These are phyloP conservation scores for Sympetrum striolatum DNA, from an alignment of 2,888 invertebrate species.

Conservation along the genomic window DNA sequence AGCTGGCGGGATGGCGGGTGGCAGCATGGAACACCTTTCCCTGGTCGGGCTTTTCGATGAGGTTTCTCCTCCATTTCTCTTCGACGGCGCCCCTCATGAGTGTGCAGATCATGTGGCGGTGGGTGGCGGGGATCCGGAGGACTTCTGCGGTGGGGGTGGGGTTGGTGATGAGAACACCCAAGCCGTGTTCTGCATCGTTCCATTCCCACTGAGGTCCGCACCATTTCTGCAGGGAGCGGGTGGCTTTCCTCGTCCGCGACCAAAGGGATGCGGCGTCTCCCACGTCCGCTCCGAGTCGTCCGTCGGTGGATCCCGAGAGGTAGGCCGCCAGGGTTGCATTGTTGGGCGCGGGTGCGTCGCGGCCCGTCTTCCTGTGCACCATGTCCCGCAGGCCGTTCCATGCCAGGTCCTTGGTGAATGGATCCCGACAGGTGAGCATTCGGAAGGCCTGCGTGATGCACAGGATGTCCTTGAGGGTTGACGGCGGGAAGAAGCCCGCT, in stretches of 20 bases:
- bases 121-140: neutral
- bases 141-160: neutral
- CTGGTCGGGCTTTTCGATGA: too few relatives aligned
- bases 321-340: slow-evolving; percentile 49
- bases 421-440: slow-evolving; percentile 52
- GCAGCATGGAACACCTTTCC: too few relatives aligned
- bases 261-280: slow-evolving; percentile 45
- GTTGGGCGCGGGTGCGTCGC: slow-evolving; percentile 47
- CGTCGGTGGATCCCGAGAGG: slow-evolving; percentile 51
- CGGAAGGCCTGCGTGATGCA: slow-evolving; percentile 53
- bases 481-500: slow-evolving; percentile 53
- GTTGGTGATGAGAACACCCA: neutral
- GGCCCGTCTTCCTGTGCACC: slow-evolving; percentile 47
- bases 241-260: neutral
- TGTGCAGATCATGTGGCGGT: neutral
- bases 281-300: slow-evolving; percentile 48
- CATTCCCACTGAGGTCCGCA: neutral
- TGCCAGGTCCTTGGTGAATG: slow-evolving; percentile 49
- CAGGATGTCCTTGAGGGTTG: slow-evolving; percentile 52
- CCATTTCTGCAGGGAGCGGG: neutral
- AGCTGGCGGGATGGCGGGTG: too few relatives aligned
- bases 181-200: neutral
- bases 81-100: too few relatives aligned
- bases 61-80: too few relatives aligned
- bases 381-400: slow-evolving; percentile 48